phyloP scores from a whole-genome alignment of 2,797 vertebrate genomes.

The Macropodus opercularis region DNA sequence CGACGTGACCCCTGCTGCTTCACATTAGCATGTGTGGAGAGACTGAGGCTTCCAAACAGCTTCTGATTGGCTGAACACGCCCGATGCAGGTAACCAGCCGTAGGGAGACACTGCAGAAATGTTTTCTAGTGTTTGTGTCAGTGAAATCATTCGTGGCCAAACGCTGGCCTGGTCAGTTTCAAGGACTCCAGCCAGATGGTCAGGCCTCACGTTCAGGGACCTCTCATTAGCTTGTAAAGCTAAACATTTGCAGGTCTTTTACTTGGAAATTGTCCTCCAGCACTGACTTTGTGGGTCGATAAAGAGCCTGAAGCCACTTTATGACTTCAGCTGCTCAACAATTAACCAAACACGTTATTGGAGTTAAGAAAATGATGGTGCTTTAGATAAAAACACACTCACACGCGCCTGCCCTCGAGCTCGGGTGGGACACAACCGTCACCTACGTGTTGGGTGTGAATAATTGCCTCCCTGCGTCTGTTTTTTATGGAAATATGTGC shows the following conservation, averaged over 20 bases:
- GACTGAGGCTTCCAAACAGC: no score
- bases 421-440: slow-evolving; percentile 40
- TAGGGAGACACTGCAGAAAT: no score
- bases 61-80: no score
- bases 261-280: background rate
- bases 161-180: background rate
- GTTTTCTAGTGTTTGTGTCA: no score
- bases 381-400: slow-evolving; percentile 11
- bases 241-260: slow-evolving; percentile 1
- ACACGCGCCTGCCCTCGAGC: slow-evolving; percentile 3
- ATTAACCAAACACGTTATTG: background rate
- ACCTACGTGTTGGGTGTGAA: slow-evolving; percentile 39
- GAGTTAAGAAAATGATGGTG: no score
- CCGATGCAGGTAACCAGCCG: no score
- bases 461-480: slow-evolving; percentile 38
- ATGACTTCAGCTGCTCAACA: no score
- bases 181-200: slow-evolving; percentile 34
- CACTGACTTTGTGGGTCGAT: background rate
- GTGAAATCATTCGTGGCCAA: background rate
- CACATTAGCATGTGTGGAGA: slow-evolving; percentile 10
- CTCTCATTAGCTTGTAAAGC: slow-evolving; percentile 14
- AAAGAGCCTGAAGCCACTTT: background rate
- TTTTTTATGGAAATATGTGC: slow-evolving; percentile 47
- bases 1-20: background rate
- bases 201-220: slow-evolving; percentile 9